Evolutionary conservation across 2,113 vertebrate species (phyloP), one percentile per base, ranked within the genome.

Genomic region (Cyprinodon tularosa): DNA sequence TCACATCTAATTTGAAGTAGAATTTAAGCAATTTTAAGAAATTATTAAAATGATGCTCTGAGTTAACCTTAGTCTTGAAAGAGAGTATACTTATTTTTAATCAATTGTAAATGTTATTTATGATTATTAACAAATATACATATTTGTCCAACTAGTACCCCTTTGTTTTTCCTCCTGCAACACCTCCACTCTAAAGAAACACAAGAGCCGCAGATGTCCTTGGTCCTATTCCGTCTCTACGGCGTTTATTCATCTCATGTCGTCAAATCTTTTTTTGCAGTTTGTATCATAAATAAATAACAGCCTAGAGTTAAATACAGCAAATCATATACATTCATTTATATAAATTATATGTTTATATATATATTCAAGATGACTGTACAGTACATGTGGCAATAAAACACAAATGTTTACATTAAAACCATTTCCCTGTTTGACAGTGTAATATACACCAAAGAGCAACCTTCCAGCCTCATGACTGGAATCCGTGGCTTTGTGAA

Each of bases 371-470:
- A 81, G 86, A 81, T 86, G 73, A 78, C 78, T 90, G 84, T 92
- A 93, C 88, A 91, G 86, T 90, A 94, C 86, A 83, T 86, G 84
- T 92, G 89, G 89, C 90, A 91, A 92, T 76, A 66, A 85, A 91
- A 91, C 47, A 74, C 84, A 88, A 84, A 85, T 86, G 86, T 94
- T 93, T 89, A 94, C 86, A 88, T 72, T 84, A 89, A 92, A 93
- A 92, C 83, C 87, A 77, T 88, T 76, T 12, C 59, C 64, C 38
- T 72, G 65, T 72, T 78, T 80, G 61, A 81, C 94, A 94, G 94
- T 95, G 94, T 95, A 95, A 95, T 94, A 92, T 95, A 95, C 94
- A 95, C 94, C 86, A 95, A 88, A 78, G 72, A 72, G 71, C 75
- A 85, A 90, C 84, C 76, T 92, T 81, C 94, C 94, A 93, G 91